Evolutionary conservation across 2,797 vertebrate species (phyloP).

Genomic region (Sarcoramphus papa): DNA sequence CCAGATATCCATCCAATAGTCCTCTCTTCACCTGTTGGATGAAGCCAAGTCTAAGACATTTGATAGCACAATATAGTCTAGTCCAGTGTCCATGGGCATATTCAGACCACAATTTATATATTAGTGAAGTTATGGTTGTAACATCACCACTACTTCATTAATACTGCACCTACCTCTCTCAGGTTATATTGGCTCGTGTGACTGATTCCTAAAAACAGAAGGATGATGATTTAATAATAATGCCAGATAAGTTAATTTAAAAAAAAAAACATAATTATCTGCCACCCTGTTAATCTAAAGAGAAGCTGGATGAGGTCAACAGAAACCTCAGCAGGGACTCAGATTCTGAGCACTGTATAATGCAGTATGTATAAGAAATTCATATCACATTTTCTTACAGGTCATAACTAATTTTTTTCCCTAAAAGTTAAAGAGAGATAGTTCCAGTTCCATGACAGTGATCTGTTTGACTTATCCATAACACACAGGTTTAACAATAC

Average conservation of each 20-base stretch:
- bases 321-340: neutral
- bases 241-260: neutral
- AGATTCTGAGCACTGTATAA: neutral
- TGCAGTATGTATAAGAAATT: neutral
- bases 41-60: neutral
- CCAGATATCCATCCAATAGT: neutral
- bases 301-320: neutral
- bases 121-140: neutral
- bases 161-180: neutral
- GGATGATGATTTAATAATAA: neutral
- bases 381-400: neutral
- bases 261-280: neutral
- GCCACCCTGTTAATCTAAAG: neutral
- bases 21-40: neutral
- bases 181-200: neutral
- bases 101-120: neutral
- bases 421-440: neutral
- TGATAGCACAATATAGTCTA: neutral
- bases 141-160: neutral
- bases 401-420: neutral
- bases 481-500: neutral
- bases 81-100: neutral
- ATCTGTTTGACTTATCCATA: neutral
- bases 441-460: neutral
- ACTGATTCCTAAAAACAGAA: neutral